Base-by-base conservation (phyloP, 2,797 vertebrate species). In the Poeciliopsis infans region DNA sequence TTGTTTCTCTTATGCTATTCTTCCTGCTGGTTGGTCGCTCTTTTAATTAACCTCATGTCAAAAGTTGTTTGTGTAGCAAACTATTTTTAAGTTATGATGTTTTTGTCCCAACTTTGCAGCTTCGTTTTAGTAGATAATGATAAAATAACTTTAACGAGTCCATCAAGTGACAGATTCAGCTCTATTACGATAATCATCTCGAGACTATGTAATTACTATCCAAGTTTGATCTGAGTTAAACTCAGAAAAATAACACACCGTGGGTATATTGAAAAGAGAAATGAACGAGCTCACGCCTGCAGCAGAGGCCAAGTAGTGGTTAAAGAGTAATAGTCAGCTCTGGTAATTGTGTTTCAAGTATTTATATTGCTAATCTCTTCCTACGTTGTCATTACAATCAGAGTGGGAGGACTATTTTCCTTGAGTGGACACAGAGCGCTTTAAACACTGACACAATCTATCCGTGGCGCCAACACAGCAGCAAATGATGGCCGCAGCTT, bases 261-360 rank as follows among this genome's bases (percentile, higher is more conserved):
- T 1, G 51, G 3, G 33, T 59, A n/a, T 11, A 66, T 70, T 75
- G 15, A 66, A 66, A 77, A 74, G 77, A 72, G 69, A 72, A 16
- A 71, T 5, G 64, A 77, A 39, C 0, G 23, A 79, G 16, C 1
- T 16, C 73, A 72, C n/a, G 59, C 49, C 53, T 83, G 77, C 84
- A 70, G 75, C 7, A 0, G 57, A 76, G 55, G 76, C 53, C 59
- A 69, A 73, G 18, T 20, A 0, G 68, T 16, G 69, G 45, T 80
- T 81, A 66, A 77, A 73, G 75, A 79, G 68, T 1, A 79, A 74
- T 72, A n/a, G 31, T 64, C 36, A 25, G 51, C 80, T 79, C 7
- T 59, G n/a, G 39, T 85, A 85, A 88, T 87, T 83, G 73, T 51
- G 53, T 83, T 79, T 87, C 15, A 57, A 83, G 86, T 80, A 83